These are phyloP conservation scores for Escarpia spicata DNA, from an alignment of 2,888 invertebrate genomes.

Conservation along the genomic window DNA sequence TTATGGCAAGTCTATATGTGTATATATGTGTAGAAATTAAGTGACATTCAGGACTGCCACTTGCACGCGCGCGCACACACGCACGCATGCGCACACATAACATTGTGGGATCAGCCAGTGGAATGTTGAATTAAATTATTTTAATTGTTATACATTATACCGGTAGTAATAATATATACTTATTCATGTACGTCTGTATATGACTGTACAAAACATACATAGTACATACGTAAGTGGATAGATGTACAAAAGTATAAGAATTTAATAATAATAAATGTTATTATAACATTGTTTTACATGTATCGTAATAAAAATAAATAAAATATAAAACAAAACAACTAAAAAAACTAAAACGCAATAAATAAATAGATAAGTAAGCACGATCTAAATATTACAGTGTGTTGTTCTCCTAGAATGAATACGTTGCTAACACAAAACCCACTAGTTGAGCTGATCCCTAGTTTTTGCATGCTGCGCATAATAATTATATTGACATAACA, in stretches of 20 bases:
- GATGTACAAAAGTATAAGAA: background rate
- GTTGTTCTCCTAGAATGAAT: background rate
- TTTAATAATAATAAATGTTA: no score
- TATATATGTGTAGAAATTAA: background rate
- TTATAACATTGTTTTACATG: background rate
- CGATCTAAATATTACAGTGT: background rate
- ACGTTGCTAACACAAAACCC: background rate
- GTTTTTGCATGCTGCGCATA: background rate
- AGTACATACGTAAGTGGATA: background rate
- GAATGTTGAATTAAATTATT: background rate
- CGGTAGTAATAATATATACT: background rate
- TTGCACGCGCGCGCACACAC: background rate
- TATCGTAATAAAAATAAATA: background rate
- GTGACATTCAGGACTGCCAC: background rate
- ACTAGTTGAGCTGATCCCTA: background rate
- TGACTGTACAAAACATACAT: background rate
- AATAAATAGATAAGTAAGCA: background rate
- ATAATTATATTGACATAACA: background rate
- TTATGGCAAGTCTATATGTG: background rate
- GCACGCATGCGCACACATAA: no score
- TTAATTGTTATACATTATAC: no score
- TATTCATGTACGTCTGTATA: background rate
- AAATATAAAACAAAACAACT: background rate
- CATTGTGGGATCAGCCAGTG: background rate
- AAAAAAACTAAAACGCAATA: background rate